Percentiles rank a stretch among this genome's conserved stretches.
phyloP scores from a whole-genome alignment of 2,888 invertebrate species.

The Caenorhabditis drosophilae region DNA sequence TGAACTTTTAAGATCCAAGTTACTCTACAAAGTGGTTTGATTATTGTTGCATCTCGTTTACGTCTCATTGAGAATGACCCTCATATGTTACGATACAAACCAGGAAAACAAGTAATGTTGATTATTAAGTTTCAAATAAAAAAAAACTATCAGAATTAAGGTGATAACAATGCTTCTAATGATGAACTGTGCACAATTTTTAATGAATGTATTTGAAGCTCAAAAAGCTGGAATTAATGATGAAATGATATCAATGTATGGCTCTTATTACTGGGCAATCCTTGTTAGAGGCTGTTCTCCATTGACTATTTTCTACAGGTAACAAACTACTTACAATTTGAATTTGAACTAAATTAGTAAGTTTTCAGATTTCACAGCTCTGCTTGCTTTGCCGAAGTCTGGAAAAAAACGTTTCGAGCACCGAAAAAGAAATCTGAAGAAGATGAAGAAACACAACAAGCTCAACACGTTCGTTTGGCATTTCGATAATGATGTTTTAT shows the following conservation, averaged over 20 bases:
- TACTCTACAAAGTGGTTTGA: constrained; percentile 48
- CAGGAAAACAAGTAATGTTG: constrained; percentile 50
- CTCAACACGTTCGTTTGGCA: too few species aligned
- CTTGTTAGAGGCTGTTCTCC: constrained; percentile 76
- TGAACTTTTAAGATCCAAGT: constrained; percentile 40
- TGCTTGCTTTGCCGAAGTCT: constrained; percentile 74
- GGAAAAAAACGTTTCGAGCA: constrained; percentile 67
- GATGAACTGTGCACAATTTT: constrained; percentile 77
- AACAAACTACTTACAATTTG: background rate
- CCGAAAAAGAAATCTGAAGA: constrained; percentile 18
- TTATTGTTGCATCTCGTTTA: constrained; percentile 44
- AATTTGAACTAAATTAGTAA: too few species aligned
- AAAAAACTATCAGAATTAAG: constrained; percentile 44
- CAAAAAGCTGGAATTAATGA: constrained; percentile 71
- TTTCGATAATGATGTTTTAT: too few species aligned
- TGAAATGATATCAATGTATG: constrained; percentile 72
- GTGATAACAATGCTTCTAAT: constrained; percentile 52
- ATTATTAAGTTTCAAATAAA: too few species aligned
- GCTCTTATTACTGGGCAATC: constrained; percentile 76
- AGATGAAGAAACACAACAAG: constrained; percentile 1
- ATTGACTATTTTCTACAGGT: constrained; percentile 75
- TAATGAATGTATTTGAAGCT: constrained; percentile 77
- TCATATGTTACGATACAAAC: constrained; percentile 51
- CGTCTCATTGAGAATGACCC: constrained; percentile 37
- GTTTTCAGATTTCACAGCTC: constrained; percentile 73